A percentile compares a stretch with the other conserved stretches of the same genome.
These are phyloP conservation scores for Hippocampus comes DNA, from an alignment of 2,113 vertebrate species.

Conservation along the genomic window DNA sequence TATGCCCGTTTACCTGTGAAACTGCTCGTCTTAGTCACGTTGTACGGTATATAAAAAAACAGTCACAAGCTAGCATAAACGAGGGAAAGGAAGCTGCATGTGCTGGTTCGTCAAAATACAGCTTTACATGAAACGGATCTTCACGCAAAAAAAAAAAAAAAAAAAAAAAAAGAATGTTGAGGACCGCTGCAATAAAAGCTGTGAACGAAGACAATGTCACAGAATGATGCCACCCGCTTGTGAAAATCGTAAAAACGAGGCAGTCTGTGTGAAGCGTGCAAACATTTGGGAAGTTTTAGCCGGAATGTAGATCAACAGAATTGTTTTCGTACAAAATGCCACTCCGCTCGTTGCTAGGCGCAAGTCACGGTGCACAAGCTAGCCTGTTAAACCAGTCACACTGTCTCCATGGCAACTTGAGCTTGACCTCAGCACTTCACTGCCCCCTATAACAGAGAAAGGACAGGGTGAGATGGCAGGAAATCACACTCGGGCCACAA, in stretches of 20 bases:
- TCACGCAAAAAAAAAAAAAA: too few relatives aligned
- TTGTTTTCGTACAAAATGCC: background rate
- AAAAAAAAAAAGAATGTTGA: too few relatives aligned
- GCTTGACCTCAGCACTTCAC: background rate
- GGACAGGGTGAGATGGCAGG: background rate
- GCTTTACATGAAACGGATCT: too few relatives aligned
- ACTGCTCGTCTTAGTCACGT: too few relatives aligned
- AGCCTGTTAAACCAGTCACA: background rate
- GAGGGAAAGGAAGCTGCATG: too few relatives aligned
- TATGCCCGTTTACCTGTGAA: too few relatives aligned
- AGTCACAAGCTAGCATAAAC: too few relatives aligned
- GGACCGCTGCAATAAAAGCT: background rate
- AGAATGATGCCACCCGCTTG: slow-evolving; percentile 20
- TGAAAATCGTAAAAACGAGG: slow-evolving; percentile 17
- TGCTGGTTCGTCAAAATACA: too few relatives aligned
- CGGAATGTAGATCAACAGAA: background rate
- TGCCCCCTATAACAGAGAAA: background rate
- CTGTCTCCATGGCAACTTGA: background rate
- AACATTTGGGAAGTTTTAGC: background rate
- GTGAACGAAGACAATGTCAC: background rate
- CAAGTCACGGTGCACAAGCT: too few relatives aligned
- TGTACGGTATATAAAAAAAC: too few relatives aligned
- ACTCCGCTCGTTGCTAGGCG: too few relatives aligned
- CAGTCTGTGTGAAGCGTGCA: background rate
- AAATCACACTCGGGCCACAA: background rate